Percentiles rank a stretch among this genome's conserved stretches.
Conservation (phyloP, 1,140 invertebrate species). For the Mactra quadrangularis region DNA sequence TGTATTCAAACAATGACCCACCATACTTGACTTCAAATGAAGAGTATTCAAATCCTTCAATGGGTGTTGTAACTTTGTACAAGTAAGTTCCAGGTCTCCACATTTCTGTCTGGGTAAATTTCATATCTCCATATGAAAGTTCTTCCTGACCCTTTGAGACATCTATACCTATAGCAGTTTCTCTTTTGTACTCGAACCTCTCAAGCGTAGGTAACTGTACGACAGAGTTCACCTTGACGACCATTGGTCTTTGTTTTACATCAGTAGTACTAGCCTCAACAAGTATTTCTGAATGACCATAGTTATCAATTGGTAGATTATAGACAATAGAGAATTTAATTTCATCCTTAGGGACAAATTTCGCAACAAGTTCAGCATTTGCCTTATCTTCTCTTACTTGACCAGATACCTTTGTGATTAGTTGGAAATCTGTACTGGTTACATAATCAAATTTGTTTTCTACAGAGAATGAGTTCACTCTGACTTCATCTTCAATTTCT, state of each 20-base stretch:
- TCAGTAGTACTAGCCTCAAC: no score
- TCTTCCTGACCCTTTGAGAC: no score
- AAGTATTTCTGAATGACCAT: no score
- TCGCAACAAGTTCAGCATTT: background rate
- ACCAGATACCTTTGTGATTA: constrained; percentile 15
- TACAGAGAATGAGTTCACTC: constrained; percentile 30
- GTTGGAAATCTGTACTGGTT: background rate
- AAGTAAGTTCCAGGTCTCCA: constrained; percentile 7
- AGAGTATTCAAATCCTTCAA: constrained; percentile 37
- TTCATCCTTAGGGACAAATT: background rate
- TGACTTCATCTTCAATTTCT: constrained; percentile 16
- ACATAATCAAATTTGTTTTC: constrained; percentile 2
- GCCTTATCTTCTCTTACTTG: constrained; percentile 23
- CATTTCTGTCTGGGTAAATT: background rate
- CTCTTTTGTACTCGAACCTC: no score
- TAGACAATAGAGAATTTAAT: no score
- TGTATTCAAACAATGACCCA: background rate
- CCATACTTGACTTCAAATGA: constrained; percentile 6
- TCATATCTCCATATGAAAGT: constrained; percentile 6
- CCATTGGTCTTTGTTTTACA: no score
- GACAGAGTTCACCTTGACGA: no score
- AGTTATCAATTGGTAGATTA: no score
- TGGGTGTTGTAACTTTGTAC: background rate
- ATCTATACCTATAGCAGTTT: no score
- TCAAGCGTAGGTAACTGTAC: no score